Evolutionary conservation across 2,797 vertebrate species (phyloP), one percentile per base, ranked within the genome.

Genomic region (Mustela erminea): DNA sequence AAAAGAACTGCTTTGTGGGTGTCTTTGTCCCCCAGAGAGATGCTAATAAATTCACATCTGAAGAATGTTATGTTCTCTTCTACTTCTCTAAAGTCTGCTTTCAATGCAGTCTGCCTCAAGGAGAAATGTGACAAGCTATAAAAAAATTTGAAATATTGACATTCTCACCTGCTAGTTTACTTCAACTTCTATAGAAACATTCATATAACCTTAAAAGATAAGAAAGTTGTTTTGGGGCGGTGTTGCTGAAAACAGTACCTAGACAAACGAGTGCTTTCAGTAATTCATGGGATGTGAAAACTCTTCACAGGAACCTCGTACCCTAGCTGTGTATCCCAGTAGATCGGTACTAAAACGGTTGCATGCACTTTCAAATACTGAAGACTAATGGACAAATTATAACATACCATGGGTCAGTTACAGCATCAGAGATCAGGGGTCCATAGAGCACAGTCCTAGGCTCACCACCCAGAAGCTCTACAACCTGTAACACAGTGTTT

Each of bases 41-140:
- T 88, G 81, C 74, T 94, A 97, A 96, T 94, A 96, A 85, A 95
- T 78, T 95, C 64, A 70, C 52, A 58, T 86, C 84, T 90, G 74
- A 96, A 49, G 66, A 70, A 70, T 62, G 80, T 74, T 52, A 84
- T 35, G 9, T 88, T 94, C 95, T 95, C 5, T 25, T 82, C 70
- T 82, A 68, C 68, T 90, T 95, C 66, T 93, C 62, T 32, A 60
- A 93, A 89, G 52, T 91, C 49, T 78, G 52, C 32, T 29, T 93
- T 94, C 52, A 62, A 54, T 68, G 80, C 9, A 13, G 80, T 66
- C 38, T 81, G 68, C 75, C 95, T 60, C 81, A n/a, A 23, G 90
- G 92, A 87, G 56, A 88, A 93, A 95, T n/a, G 27, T 93, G 72
- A 81, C 82, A 93, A 94, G 68, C 83, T 74, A n/a, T 32, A 58